phyloP scores from a whole-genome alignment of 2,888 invertebrate species.

The Melangyna quadrimaculata region DNA sequence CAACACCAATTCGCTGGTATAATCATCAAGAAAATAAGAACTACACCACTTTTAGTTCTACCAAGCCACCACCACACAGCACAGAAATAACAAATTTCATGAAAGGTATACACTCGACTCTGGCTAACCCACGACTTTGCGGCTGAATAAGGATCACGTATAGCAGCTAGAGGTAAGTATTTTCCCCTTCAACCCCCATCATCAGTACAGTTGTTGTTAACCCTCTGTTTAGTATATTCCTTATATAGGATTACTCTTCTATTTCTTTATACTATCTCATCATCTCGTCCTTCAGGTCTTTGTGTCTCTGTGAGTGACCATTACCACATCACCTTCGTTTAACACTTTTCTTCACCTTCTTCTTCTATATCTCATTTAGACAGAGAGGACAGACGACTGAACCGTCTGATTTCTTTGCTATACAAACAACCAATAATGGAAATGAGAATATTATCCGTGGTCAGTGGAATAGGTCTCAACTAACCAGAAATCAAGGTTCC shows the following conservation, averaged over 20 bases:
- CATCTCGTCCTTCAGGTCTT: slow-evolving; percentile 58
- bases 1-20: background rate
- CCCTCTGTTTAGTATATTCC: background rate
- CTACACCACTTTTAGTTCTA: slow-evolving; percentile 54
- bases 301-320: slow-evolving; percentile 36
- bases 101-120: slow-evolving; percentile 34
- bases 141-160: slow-evolving; percentile 69
- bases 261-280: slow-evolving; percentile 26
- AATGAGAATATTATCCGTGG: slow-evolving; percentile 62
- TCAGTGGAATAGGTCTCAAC: slow-evolving; percentile 37
- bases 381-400: too few relatives aligned
- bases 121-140: slow-evolving; percentile 63
- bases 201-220: too few relatives aligned
- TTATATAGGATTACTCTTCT: slow-evolving; percentile 14
- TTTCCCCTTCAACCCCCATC: background rate
- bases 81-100: slow-evolving; percentile 2
- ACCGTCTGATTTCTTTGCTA: background rate
- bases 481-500: slow-evolving; percentile 49
- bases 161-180: background rate
- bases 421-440: slow-evolving; percentile 35
- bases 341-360: slow-evolving; percentile 57
- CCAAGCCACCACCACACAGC: background rate
- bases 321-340: slow-evolving; percentile 65
- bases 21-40: slow-evolving; percentile 29
- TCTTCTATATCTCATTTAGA: slow-evolving; percentile 5